A percentile compares a stretch with the other conserved stretches of the same genome.
Conservation (phyloP, 2,797 vertebrate species). For the Acestrorhynchus altus region DNA sequence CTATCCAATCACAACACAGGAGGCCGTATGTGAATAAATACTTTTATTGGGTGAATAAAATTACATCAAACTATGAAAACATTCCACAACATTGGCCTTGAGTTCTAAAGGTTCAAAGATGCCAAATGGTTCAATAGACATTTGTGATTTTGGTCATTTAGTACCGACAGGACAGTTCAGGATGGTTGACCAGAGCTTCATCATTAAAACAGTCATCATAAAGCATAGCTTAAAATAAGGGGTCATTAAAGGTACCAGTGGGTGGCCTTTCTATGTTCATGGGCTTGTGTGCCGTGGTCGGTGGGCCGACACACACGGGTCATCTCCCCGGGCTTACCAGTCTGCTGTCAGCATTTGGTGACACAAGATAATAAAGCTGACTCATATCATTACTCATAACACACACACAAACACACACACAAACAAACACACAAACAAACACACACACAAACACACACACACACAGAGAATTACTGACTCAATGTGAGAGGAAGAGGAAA, state of each 20-base stretch:
- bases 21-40: too few species aligned
- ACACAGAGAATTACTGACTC: neutral
- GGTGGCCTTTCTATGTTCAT: neutral
- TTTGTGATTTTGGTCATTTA: too few species aligned
- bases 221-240: neutral
- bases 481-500: too few species aligned
- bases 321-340: constrained; percentile 4
- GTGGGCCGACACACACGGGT: neutral
- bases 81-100: too few species aligned
- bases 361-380: constrained; percentile 25
- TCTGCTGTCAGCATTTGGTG: constrained; percentile 16
- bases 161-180: too few species aligned
- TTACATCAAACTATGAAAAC: too few species aligned
- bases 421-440: neutral
- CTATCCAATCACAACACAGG: too few species aligned
- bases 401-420: constrained; percentile 19
- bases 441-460: neutral
- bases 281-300: neutral
- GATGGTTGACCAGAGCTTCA: too few species aligned
- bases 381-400: constrained; percentile 14
- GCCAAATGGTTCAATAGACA: too few species aligned
- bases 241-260: neutral
- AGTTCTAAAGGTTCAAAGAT: too few species aligned
- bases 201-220: too few species aligned
- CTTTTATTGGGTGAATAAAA: too few species aligned